phyloP scores from a whole-genome alignment of 2,888 invertebrate genomes.

The Lucinisca nassula region DNA sequence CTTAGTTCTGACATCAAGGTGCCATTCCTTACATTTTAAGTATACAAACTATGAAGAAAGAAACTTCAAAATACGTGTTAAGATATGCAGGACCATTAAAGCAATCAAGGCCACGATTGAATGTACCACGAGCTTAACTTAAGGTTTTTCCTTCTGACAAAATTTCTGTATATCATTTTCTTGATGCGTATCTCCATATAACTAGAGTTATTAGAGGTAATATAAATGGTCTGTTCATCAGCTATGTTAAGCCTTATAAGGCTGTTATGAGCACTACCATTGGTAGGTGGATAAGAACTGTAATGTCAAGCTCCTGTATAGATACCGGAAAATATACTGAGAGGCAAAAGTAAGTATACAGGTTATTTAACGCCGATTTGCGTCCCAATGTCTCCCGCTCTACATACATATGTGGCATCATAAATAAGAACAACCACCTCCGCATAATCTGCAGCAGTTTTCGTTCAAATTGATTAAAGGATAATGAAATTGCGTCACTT shows the following conservation, averaged over 20 bases:
- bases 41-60: neutral
- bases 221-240: neutral
- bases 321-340: constrained; percentile 11
- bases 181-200: neutral
- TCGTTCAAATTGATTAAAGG: too few species aligned
- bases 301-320: neutral
- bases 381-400: too few species aligned
- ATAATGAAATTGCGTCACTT: too few species aligned
- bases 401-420: too few species aligned
- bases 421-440: too few species aligned
- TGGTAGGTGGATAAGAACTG: neutral
- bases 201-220: neutral
- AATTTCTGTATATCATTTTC: neutral
- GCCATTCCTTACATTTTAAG: neutral
- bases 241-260: neutral
- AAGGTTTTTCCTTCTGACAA: neutral
- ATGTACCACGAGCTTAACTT: neutral
- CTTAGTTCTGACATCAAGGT: neutral
- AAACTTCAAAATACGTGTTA: neutral
- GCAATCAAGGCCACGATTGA: neutral
- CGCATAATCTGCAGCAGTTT: too few species aligned
- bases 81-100: neutral
- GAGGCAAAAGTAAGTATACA: too few species aligned
- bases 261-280: neutral
- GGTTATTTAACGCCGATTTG: too few species aligned